These are phyloP conservation scores for Rhagium mordax DNA, from an alignment of 2,888 invertebrate genomes.

Conservation along the genomic window DNA sequence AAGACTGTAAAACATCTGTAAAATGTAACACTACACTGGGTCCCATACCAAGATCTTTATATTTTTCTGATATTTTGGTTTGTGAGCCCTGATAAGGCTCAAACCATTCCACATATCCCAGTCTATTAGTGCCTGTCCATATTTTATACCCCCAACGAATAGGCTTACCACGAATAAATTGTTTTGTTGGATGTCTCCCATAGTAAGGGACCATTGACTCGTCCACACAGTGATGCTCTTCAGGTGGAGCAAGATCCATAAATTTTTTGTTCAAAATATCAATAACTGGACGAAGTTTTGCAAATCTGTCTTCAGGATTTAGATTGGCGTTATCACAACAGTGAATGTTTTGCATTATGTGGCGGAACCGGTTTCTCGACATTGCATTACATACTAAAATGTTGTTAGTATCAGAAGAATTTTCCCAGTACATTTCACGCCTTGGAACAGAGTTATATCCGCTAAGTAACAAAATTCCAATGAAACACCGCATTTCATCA, in stretches of 20 bases:
- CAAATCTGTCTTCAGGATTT: neutral
- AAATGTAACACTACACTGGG: neutral
- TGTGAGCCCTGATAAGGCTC: neutral
- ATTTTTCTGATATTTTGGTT: neutral
- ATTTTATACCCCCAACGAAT: neutral
- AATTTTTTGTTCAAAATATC: neutral
- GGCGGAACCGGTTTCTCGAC: neutral
- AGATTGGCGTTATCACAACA: neutral
- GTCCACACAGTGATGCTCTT: neutral
- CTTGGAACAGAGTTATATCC: too few species aligned
- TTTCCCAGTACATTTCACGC: neutral
- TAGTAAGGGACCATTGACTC: neutral
- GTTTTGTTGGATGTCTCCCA: neutral
- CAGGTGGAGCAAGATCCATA: neutral
- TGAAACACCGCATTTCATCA: neutral
- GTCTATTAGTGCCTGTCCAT: neutral
- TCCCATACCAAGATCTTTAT: neutral
- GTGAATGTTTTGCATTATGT: neutral
- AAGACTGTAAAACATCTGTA: neutral
- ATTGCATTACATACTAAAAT: neutral
- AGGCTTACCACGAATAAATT: neutral
- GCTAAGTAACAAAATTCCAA: neutral
- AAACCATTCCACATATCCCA: neutral
- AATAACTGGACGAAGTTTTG: neutral
- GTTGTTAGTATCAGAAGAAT: neutral